Percentiles rank a stretch among this genome's conserved stretches.
Evolutionary conservation across 2,797 vertebrate genomes (phyloP).

Genomic region (Myoxocephalus aenaeus): DNA sequence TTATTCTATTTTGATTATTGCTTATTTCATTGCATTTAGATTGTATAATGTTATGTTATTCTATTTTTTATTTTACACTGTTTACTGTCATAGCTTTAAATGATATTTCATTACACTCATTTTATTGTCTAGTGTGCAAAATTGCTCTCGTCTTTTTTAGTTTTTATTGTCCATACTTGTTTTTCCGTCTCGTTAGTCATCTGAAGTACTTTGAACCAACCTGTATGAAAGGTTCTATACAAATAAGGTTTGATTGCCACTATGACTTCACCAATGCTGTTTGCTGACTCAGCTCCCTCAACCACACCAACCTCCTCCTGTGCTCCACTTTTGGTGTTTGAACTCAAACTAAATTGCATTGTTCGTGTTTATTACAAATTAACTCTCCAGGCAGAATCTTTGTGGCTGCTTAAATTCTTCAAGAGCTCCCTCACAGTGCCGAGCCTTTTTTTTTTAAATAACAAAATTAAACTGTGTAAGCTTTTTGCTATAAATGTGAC

Average conservation of each 20-base stretch:
- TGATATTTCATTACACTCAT: too few relatives aligned
- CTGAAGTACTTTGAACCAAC: neutral
- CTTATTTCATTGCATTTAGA: too few relatives aligned
- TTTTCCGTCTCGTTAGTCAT: too few relatives aligned
- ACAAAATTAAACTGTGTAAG: neutral
- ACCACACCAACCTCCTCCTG: neutral
- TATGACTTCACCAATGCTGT: too few relatives aligned
- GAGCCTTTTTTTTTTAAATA: neutral
- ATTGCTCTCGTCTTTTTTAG: neutral
- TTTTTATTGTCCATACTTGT: too few relatives aligned
- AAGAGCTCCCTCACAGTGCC: neutral
- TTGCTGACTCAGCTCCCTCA: neutral
- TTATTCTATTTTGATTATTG: too few relatives aligned
- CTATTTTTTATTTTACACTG: too few relatives aligned
- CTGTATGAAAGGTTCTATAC: too few relatives aligned
- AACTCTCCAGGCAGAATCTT: too few relatives aligned
- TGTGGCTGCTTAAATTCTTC: neutral
- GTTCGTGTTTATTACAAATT: neutral
- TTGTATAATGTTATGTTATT: too few relatives aligned
- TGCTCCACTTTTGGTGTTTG: neutral
- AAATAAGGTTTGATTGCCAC: neutral
- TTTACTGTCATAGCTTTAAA: too few relatives aligned
- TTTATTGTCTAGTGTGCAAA: too few relatives aligned
- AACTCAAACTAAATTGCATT: neutral
- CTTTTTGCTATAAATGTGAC: neutral